These are phyloP conservation scores for Cydia amplana DNA, from an alignment of 1,140 invertebrate species.

Conservation along the genomic window DNA sequence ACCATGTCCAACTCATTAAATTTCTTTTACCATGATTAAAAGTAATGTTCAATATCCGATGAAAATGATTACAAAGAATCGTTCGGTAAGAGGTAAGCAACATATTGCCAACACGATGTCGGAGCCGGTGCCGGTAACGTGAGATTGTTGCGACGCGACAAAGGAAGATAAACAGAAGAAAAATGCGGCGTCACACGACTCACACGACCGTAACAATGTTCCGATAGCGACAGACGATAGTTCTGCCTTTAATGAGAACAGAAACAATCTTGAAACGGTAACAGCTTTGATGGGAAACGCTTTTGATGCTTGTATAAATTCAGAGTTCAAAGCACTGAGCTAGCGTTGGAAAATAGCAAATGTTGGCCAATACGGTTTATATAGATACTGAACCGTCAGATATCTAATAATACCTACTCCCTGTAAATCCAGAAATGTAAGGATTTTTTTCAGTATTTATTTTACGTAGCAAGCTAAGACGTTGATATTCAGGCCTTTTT, in stretches of 20 bases:
- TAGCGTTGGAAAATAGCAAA: not conserved
- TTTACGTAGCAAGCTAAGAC: too few species aligned
- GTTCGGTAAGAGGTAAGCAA: not conserved
- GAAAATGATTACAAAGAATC: not conserved
- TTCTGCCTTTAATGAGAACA: conserved; percentile 28
- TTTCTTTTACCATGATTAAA: not conserved
- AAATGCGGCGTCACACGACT: conserved; percentile 13
- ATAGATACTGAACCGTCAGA: not conserved
- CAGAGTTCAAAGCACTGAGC: not conserved
- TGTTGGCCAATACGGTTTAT: not conserved
- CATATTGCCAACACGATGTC: conserved; percentile 7
- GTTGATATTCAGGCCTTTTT: too few species aligned
- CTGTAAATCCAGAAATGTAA: too few species aligned
- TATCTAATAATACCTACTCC: not conserved
- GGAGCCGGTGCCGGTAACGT: not conserved
- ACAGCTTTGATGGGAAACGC: conserved; percentile 27
- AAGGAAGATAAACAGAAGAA: conserved; percentile 27
- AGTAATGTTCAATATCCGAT: not conserved
- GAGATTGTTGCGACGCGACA: conserved; percentile 16
- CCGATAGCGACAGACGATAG: conserved; percentile 29
- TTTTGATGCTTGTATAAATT: conserved; percentile 19
- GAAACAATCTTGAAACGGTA: conserved; percentile 30
- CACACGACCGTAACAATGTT: conserved; percentile 18
- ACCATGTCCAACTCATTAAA: not conserved
- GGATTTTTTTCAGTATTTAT: too few species aligned